Percentiles rank a stretch among this genome's conserved stretches.
Conservation (phyloP, 2,888 invertebrate genomes). For the Lithophane ornitopus region DNA sequence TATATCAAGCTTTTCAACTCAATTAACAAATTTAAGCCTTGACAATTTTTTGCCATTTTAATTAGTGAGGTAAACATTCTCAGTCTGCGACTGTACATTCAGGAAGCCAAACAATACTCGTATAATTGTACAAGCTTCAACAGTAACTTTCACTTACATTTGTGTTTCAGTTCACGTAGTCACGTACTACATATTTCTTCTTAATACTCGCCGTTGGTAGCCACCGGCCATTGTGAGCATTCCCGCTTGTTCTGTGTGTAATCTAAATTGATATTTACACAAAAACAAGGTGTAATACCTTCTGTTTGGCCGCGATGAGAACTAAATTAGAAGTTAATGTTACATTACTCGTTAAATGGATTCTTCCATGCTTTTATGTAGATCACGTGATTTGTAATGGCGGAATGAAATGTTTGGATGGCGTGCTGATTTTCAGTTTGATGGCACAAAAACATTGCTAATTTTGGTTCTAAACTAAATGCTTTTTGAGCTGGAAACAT, state of each 20-base stretch:
- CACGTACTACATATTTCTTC: slow-evolving; percentile 81
- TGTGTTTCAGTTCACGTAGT: slow-evolving; percentile 74
- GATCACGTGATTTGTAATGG: slow-evolving; percentile 55
- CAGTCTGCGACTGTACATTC: slow-evolving; percentile 18
- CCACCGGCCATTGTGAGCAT: slow-evolving; percentile 72
- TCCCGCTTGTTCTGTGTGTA: slow-evolving; percentile 69
- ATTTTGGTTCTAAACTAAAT: slow-evolving; percentile 32
- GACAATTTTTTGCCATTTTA: not conserved
- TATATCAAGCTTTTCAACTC: not conserved
- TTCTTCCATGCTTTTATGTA: slow-evolving; percentile 44
- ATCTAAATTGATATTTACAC: slow-evolving; percentile 77
- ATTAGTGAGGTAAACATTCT: not conserved
- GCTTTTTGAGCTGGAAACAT: slow-evolving; percentile 16
- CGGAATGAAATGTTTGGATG: slow-evolving; percentile 36
- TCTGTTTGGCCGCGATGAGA: slow-evolving; percentile 53
- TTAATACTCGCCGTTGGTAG: slow-evolving; percentile 74
- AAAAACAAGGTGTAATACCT: slow-evolving; percentile 67
- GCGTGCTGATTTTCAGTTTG: slow-evolving; percentile 45
- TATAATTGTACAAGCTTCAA: slow-evolving; percentile 57
- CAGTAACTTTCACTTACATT: slow-evolving; percentile 74
- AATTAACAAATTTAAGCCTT: not conserved
- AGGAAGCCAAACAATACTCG: slow-evolving; percentile 50
- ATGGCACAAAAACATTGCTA: slow-evolving; percentile 26
- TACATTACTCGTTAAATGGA: slow-evolving; percentile 42
- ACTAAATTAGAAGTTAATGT: slow-evolving; percentile 57